phyloP scores from a whole-genome alignment of 2,113 vertebrate genomes.

The Solea senegalensis region DNA sequence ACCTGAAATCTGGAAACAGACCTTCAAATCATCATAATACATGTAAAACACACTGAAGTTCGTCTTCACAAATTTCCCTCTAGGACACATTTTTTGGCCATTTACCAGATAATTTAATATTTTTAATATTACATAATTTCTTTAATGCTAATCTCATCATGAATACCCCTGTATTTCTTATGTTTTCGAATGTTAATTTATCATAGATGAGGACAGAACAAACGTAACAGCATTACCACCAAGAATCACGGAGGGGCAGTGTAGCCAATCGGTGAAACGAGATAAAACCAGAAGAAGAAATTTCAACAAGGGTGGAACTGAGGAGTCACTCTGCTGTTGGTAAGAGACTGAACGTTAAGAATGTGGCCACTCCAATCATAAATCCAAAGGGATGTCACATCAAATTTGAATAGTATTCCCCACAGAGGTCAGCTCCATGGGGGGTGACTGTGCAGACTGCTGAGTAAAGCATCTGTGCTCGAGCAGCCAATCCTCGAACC shows the following conservation, averaged over 20 bases:
- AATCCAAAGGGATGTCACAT: constrained; percentile 16
- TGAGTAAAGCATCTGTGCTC: constrained; percentile 53
- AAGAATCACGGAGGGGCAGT: too few relatives aligned
- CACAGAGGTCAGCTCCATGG: constrained; percentile 26
- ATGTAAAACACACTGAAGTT: background rate
- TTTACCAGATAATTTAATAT: background rate
- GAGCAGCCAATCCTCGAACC: constrained; percentile 52
- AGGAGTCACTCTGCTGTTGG: background rate
- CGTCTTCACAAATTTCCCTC: background rate
- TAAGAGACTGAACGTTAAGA: background rate
- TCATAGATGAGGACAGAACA: too few relatives aligned
- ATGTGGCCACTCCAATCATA: background rate
- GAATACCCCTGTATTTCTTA: background rate
- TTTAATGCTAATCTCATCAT: constrained; percentile 12
- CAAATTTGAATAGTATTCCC: constrained; percentile 26
- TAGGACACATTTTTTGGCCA: background rate
- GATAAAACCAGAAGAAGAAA: too few relatives aligned
- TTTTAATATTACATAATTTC: background rate
- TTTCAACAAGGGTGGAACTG: too few relatives aligned
- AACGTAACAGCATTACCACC: too few relatives aligned
- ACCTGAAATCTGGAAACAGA: constrained; percentile 21
- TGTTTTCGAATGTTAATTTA: too few relatives aligned
- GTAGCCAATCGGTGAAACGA: too few relatives aligned
- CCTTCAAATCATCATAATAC: constrained; percentile 26
- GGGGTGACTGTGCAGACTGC: constrained; percentile 51